Evolutionary conservation across 2,797 vertebrate species (phyloP), one percentile per base, ranked within the genome.

Genomic region (Cynopterus sphinx): DNA sequence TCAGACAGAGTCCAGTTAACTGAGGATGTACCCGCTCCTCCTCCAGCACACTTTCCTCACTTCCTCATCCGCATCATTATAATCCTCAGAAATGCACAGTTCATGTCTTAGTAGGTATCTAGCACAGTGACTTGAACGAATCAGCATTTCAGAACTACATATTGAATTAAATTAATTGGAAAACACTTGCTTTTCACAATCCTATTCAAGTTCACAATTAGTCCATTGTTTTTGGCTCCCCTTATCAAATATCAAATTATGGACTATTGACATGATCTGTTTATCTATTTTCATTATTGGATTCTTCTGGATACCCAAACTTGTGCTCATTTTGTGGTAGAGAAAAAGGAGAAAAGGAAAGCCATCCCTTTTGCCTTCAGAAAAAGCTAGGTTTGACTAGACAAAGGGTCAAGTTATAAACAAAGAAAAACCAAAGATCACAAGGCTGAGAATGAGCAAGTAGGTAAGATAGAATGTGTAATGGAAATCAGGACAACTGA

Each of bases 241-340:
- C 15, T 95, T 67, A 92, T 73, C 95, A 96, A 93, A 92, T 41
- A 81, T 67, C 36, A 87, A 49, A 84, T 16, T 83, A 87, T 0
- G 22, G 55, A 16, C 63, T 84, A 26, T 67, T 41, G 26, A 81
- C 21, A 19, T 15, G 26, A 74, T 61, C 28, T 39, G 3, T 63
- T 53, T 70, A 39, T 71, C 57, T 78, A 13, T 75, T 81, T 68
- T 68, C n/a, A 36, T 55, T 87, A n/a, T 71, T n/a, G 3, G 13
- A 15, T 90, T 74, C 33, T 95, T 39, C 36, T 10, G 19, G n/a
- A 36, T 21, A 55, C 43, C 15, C 41, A 36, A 46, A 78, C 21
- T 39, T 19, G 17, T 24, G 12, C 8, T 92, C 39, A 12, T 3
- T 46, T 31, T 28, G 5, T 83, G 49, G 51, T 84, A 51, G 36